These are phyloP conservation scores for Saccostrea echinata DNA, from an alignment of 1,140 invertebrate species.

Conservation along the genomic window DNA sequence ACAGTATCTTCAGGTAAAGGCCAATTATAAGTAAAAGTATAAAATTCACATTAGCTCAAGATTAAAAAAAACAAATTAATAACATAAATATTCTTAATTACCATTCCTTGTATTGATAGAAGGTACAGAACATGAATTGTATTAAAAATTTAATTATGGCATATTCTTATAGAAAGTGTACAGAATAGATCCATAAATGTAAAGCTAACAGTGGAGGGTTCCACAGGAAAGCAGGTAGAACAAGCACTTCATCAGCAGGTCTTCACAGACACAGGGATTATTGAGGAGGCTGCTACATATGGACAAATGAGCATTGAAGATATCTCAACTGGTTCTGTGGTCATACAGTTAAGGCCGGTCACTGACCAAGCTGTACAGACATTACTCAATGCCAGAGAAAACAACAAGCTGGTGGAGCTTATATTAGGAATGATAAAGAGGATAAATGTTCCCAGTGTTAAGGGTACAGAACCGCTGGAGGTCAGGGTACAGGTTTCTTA, in stretches of 20 bases:
- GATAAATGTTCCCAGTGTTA: not conserved
- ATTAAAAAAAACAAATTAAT: no score
- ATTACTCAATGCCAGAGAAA: conserved; percentile 1
- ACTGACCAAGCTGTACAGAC: conserved; percentile 3
- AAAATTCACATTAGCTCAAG: no score
- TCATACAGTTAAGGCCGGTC: not conserved
- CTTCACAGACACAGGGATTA: not conserved
- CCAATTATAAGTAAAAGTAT: not conserved
- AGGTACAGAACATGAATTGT: not conserved
- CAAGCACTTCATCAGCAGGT: not conserved
- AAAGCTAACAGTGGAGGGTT: not conserved
- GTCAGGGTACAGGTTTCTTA: conserved; percentile 11
- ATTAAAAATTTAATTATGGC: no score
- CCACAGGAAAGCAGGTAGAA: not conserved
- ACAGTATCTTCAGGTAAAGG: not conserved
- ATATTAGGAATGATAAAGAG: not conserved
- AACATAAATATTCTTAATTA: no score
- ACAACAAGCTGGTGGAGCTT: conserved; percentile 10
- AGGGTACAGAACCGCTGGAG: not conserved
- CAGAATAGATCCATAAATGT: not conserved
- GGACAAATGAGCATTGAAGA: not conserved
- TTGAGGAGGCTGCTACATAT: not conserved
- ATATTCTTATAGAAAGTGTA: not conserved
- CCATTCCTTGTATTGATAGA: no score
- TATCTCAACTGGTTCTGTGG: not conserved